Conservation (phyloP, 2,797 vertebrate genomes). For the Chloroceryle inda region DNA sequence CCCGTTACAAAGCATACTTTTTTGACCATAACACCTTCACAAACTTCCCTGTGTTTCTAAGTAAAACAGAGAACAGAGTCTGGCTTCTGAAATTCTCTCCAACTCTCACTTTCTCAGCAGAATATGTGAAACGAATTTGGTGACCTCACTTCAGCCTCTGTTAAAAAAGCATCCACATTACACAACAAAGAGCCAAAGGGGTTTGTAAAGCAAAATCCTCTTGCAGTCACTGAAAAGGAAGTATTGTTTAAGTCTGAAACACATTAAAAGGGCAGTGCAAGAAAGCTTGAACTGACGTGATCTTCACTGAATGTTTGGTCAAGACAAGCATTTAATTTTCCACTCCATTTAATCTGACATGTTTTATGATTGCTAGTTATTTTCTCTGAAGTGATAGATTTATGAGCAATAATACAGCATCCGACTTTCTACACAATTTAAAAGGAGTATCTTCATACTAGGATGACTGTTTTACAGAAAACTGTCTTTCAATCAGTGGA, state of each 20-base stretch:
- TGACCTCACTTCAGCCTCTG: not conserved
- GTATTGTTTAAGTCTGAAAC: constrained; percentile 11
- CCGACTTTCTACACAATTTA: constrained; percentile 2
- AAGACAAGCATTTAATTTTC: constrained; percentile 57
- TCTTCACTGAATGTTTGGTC: constrained; percentile 10
- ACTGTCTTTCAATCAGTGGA: not conserved
- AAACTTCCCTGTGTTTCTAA: not conserved
- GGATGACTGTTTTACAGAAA: not conserved
- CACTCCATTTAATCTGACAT: constrained; percentile 44
- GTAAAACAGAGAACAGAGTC: not conserved
- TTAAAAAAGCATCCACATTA: not conserved
- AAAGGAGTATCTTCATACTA: not conserved
- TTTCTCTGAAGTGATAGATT: constrained; percentile 16
- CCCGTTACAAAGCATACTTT: not conserved
- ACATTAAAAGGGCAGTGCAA: not conserved
- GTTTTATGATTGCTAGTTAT: not conserved
- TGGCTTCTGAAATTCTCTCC: not conserved
- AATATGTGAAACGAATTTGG: not conserved
- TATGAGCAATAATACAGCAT: not conserved
- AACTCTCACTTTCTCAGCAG: not conserved
- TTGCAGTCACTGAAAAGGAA: not conserved
- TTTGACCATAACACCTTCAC: not conserved
- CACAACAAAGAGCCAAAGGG: not conserved
- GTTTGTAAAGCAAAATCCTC: constrained; percentile 22
- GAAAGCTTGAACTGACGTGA: not conserved